Evolutionary conservation across 1,140 invertebrate genomes (phyloP).

Genomic region (Saccostrea echinata): DNA sequence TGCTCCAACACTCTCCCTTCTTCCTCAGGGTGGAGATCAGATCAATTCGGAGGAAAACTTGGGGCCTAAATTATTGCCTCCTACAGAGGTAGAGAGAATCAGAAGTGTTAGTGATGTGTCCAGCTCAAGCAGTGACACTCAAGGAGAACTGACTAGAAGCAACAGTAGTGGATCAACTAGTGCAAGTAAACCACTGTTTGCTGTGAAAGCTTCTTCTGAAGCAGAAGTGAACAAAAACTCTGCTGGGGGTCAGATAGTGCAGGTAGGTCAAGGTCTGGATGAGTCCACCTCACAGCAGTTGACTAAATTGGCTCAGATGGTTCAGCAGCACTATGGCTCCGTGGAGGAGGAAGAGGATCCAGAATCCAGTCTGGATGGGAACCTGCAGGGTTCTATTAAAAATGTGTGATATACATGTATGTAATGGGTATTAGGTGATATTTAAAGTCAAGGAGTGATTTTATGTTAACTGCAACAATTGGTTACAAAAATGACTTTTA

Average conservation of each 20-base stretch:
- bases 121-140: conserved; percentile 47
- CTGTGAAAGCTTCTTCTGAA: conserved; percentile 52
- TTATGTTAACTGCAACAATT: not conserved
- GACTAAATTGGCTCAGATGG: conserved; percentile 75
- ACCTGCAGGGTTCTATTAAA: not conserved
- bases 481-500: not conserved
- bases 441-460: conserved; percentile 20
- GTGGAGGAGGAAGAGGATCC: conserved; percentile 50
- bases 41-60: conserved; percentile 43
- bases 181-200: conserved; percentile 57
- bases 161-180: conserved; percentile 43
- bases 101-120: conserved; percentile 61
- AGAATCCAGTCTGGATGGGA: conserved; percentile 1
- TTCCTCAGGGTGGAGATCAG: conserved; percentile 56
- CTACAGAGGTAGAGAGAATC: conserved; percentile 60
- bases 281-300: conserved; percentile 69
- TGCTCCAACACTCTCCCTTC: conserved; percentile 70
- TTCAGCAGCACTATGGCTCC: conserved; percentile 74
- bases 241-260: conserved; percentile 51
- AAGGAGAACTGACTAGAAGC: conserved; percentile 17
- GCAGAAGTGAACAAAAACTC: conserved; percentile 56
- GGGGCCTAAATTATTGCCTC: conserved; percentile 67
- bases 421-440: not conserved
- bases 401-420: conserved; percentile 18
- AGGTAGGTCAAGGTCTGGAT: conserved; percentile 1